Evolutionary conservation across 1,140 invertebrate genomes (phyloP), one percentile per base, ranked within the genome.

Genomic region (Heterodera carotae): DNA sequence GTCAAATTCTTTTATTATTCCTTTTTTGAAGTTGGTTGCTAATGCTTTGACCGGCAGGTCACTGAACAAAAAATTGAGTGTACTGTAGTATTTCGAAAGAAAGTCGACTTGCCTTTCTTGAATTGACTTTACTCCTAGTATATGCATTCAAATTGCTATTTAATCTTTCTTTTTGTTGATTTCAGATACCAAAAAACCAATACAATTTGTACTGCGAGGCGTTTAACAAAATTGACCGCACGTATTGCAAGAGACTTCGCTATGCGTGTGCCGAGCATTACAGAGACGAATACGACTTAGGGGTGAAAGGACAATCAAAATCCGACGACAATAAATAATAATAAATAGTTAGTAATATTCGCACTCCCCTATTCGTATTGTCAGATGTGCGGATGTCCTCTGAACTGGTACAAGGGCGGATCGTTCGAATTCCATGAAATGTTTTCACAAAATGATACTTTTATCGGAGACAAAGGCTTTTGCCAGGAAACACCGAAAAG

Each of bases 211-310:
- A 99, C 88, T 99, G 97, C 88, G 96, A 99, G 86, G 95, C 93
- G 88, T 98, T 93, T 88, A 98, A 97, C 89, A 91, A 93, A 5
- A 94, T 78, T 31, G 60, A 78, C n/a, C 91, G 92, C 72, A 97
- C 95, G 0, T 99, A 98, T 86, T 99, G 96, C 89, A 99, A 98
- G 89, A 89, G 96, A 68, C 89, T 99, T 22, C 91, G 94, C 81
- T 94, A 98, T 2, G 90, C 99, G 31, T 99, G 97, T 89, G 95
- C 97, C 0, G 97, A 99, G 86, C 97, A 99, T 88, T 94, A 93
- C 77, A 98, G 98, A 29, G 81, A 81, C 3, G 81, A 90, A 95
- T 96, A 90, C 92, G 96, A 39, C 6, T 81, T 83, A 62, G 84
- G 83, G 74, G 77, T 76, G 36, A 71, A 36, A 39, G 29, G 27